These are phyloP conservation scores for Marasmarcha lunaedactyla DNA, from an alignment of 2,888 invertebrate species.

Conservation along the genomic window DNA sequence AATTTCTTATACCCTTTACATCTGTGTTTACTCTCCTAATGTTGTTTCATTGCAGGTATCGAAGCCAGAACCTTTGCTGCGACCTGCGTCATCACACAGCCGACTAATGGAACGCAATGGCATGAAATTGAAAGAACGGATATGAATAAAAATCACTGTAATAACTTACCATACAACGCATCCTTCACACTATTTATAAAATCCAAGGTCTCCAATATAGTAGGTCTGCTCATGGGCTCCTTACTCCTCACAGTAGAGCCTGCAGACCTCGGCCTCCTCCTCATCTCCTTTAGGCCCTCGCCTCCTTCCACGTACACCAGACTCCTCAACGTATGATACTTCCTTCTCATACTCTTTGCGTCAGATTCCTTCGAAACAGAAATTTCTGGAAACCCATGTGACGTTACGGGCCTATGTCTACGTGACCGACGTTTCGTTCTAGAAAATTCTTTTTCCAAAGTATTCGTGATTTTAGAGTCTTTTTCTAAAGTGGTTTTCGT, in stretches of 20 bases:
- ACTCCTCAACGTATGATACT: slow-evolving; percentile 38
- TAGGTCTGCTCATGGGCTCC: slow-evolving; percentile 48
- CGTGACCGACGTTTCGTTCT: slow-evolving; percentile 23
- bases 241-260: slow-evolving; percentile 53
- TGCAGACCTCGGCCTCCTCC: slow-evolving; percentile 50
- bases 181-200: slow-evolving; percentile 58
- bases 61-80: no score
- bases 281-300: slow-evolving; percentile 46
- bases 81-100: no score
- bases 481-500: no score
- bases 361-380: slow-evolving; percentile 48
- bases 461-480: slow-evolving; percentile 28
- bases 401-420: slow-evolving; percentile 35
- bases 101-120: no score
- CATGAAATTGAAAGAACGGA: no score
- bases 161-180: slow-evolving; percentile 43
- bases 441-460: neutral
- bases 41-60: no score
- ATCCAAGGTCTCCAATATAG: slow-evolving; percentile 54
- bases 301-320: slow-evolving; percentile 55
- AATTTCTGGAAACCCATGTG: slow-evolving; percentile 56
- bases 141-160: no score
- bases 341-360: slow-evolving; percentile 31
- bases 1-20: no score
- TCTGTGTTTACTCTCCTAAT: no score